phyloP scores from a whole-genome alignment of 1,140 invertebrate genomes.

The Diachasma alloeum region DNA sequence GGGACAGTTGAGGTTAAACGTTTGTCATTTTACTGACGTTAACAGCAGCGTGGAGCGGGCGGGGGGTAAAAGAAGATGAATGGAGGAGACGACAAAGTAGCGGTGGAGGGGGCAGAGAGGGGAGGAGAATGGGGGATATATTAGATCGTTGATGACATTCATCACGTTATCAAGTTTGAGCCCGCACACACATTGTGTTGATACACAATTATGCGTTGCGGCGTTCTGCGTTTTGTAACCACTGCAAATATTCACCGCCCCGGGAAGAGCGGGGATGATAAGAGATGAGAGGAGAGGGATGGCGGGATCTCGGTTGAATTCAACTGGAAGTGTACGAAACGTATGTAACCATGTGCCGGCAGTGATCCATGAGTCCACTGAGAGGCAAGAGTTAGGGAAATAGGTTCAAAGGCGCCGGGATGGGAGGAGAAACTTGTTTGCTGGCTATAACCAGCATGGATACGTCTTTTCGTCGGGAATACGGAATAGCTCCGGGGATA shows the following conservation, averaged over 20 bases:
- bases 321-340: slow-evolving; percentile 8
- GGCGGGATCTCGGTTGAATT: neutral
- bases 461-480: slow-evolving; percentile 53
- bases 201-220: slow-evolving; percentile 65
- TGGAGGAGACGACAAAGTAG: neutral
- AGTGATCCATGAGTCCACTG: slow-evolving; percentile 64
- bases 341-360: slow-evolving; percentile 40
- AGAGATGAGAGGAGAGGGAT: neutral
- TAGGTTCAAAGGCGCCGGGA: slow-evolving; percentile 47
- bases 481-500: slow-evolving; percentile 48
- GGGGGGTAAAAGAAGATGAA: neutral
- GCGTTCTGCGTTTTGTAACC: slow-evolving; percentile 45
- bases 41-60: neutral
- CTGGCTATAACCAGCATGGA: slow-evolving; percentile 40
- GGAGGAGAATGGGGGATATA: neutral
- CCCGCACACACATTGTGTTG: slow-evolving; percentile 56
- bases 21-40: neutral
- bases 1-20: neutral
- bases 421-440: slow-evolving; percentile 59
- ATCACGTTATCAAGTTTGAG: slow-evolving; percentile 61
- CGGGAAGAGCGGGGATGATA: too few relatives aligned
- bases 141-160: slow-evolving; percentile 44
- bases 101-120: too few relatives aligned
- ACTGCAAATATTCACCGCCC: neutral
- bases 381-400: slow-evolving; percentile 63